These are phyloP conservation scores for Coreius guichenoti DNA, from an alignment of 2,797 vertebrate genomes.

Conservation along the genomic window DNA sequence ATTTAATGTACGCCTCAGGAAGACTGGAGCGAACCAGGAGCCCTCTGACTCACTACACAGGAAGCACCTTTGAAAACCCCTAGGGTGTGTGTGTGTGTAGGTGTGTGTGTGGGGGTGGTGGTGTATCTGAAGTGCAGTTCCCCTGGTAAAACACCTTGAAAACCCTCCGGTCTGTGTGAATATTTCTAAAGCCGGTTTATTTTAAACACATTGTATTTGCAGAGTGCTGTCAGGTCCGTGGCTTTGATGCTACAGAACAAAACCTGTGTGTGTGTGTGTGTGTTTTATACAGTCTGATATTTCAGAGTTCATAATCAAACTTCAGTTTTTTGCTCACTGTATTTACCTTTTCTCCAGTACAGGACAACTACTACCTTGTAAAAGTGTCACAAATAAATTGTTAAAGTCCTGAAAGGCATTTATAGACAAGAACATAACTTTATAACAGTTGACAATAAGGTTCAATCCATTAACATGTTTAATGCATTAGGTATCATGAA, in stretches of 20 bases:
- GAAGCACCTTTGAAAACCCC: constrained; percentile 77
- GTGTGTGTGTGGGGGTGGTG: constrained; percentile 44
- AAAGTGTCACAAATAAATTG: background rate
- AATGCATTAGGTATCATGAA: background rate
- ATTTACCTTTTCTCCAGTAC: background rate
- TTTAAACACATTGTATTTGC: constrained; percentile 49
- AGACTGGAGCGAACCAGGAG: constrained; percentile 64
- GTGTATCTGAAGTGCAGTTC: constrained; percentile 34
- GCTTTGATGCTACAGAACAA: constrained; percentile 31
- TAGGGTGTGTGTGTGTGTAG: constrained; percentile 42
- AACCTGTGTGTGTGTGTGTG: constrained; percentile 3
- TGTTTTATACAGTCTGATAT: constrained; percentile 3
- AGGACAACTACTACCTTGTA: background rate
- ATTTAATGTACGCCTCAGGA: constrained; percentile 79
- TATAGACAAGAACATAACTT: background rate
- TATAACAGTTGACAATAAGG: background rate
- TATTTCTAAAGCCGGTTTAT: constrained; percentile 37
- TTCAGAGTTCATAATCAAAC: constrained; percentile 19
- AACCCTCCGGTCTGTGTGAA: constrained; percentile 44
- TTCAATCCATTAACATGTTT: background rate
- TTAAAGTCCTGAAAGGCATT: background rate
- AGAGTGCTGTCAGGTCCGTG: constrained; percentile 34
- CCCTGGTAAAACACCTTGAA: constrained; percentile 46
- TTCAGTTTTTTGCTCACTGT: background rate
- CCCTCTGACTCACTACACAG: constrained; percentile 66